Evolutionary conservation across 2,888 invertebrate species (phyloP), one percentile per base, ranked within the genome.

Genomic region (Vannuccia rotundouncinata): DNA sequence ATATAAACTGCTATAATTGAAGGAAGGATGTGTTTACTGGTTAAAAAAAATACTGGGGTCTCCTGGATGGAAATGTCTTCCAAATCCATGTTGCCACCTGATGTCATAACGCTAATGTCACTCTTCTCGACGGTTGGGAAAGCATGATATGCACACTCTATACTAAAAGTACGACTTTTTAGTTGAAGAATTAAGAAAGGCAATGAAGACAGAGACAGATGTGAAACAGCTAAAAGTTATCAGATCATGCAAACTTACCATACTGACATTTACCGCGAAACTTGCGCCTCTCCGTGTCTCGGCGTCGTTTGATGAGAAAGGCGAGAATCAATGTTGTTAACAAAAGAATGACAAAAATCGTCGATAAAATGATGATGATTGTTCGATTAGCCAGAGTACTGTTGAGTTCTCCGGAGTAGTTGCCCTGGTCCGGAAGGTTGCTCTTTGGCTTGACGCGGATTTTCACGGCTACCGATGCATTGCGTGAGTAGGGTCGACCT

Each of bases 391-490:
- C 75, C 29, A 31, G 17, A 27, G 5, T 75, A 29, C 29, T 25
- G 2, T 22, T 5, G 13, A 75, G 30, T 29, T 29, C 29, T 2
- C 31, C 75, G 5, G 31, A 29, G 27, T 75, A 29, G 31, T 75
- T 75, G 1, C 30, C 30, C 2, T 29, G 30, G 22, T 75, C 30
- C 1, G 25, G 25, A 75, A 75, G 75, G 75, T 75, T 31, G 31
- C 75, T 75, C 31, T 31, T 29, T 5, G 30, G 75, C n/a, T 77
- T 13, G 59, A 59, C 31, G 25, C 17, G 13, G 1, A 77, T 29
- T n/a, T 59, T 77, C 73, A 77, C 74, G 10, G 77, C 59, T n/a
- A 77, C 59, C 13, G 77, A 74, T 5, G 77, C 31, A 31, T 77
- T 77, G 10, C 5, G 77, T 66, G 60, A 25, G 10, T n/a, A n/a